A percentile compares a stretch with the other conserved stretches of the same genome.
These are phyloP conservation scores for Sebastes elongatus DNA, from an alignment of 2,797 vertebrate genomes.

Conservation along the genomic window DNA sequence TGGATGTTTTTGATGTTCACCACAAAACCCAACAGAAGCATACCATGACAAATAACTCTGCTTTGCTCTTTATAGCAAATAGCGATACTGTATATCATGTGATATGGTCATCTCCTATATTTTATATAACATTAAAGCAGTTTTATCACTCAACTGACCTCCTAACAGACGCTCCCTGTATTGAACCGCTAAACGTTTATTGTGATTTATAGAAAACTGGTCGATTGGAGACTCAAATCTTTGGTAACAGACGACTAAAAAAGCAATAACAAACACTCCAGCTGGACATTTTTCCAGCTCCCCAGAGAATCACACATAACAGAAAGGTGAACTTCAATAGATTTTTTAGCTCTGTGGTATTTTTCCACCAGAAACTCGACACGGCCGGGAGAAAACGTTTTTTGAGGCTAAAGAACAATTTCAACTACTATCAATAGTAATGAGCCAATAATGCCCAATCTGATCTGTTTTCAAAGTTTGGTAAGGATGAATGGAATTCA, in stretches of 20 bases:
- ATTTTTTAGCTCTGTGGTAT: constrained; percentile 22
- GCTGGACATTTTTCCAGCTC: constrained; percentile 30
- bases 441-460: background rate
- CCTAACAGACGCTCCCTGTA: background rate
- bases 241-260: constrained; percentile 6
- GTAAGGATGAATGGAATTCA: background rate
- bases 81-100: background rate
- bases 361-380: constrained; percentile 11
- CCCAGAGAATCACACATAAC: constrained; percentile 1
- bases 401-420: background rate
- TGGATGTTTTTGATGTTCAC: background rate
- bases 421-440: background rate
- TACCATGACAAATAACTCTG: background rate
- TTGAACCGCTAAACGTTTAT: background rate
- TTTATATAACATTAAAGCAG: constrained; percentile 7
- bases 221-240: constrained; percentile 19
- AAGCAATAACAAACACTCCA: constrained; percentile 21
- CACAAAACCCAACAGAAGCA: background rate
- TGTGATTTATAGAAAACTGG: constrained; percentile 15
- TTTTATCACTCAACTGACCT: constrained; percentile 1
- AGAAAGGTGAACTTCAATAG: constrained; percentile 18
- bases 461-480: background rate
- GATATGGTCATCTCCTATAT: background rate
- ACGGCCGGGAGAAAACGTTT: background rate
- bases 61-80: background rate